Conservation (phyloP, 2,888 invertebrate genomes). For the Ochropleura leucogaster region DNA sequence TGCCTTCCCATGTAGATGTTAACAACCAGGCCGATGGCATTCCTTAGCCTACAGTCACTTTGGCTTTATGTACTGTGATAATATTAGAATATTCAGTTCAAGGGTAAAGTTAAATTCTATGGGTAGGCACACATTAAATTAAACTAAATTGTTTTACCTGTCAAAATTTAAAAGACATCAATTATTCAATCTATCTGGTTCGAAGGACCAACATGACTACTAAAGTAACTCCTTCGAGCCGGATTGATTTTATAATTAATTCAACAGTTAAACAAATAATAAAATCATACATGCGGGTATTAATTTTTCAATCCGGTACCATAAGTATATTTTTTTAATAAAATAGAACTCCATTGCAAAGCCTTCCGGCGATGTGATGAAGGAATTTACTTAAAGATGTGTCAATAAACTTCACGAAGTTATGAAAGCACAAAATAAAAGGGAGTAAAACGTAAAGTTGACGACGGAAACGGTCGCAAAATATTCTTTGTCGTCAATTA, state of each 20-base stretch:
- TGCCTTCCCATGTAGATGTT: conserved; percentile 54
- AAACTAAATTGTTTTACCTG: background rate
- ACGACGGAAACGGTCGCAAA: conserved; percentile 42
- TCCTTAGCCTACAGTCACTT: conserved; percentile 34
- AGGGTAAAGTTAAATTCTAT: background rate
- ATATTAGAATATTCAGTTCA: background rate
- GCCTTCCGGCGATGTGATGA: background rate
- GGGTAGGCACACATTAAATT: no score
- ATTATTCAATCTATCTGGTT: background rate
- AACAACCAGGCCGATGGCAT: conserved; percentile 41
- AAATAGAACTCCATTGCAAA: background rate
- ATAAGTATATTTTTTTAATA: background rate
- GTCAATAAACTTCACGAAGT: conserved; percentile 44
- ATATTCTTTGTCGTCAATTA: conserved; percentile 61
- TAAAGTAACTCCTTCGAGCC: background rate
- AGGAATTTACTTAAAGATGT: background rate
- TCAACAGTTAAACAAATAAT: background rate
- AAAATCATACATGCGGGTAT: background rate
- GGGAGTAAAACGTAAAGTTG: conserved; percentile 43
- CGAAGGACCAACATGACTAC: background rate
- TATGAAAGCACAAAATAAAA: conserved; percentile 39
- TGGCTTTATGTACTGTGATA: conserved; percentile 20
- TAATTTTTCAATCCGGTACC: background rate
- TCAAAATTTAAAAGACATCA: background rate
- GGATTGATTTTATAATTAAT: background rate